Evolutionary conservation across 1,140 invertebrate genomes (phyloP).

Genomic region (Brachionus calyciflorus): DNA sequence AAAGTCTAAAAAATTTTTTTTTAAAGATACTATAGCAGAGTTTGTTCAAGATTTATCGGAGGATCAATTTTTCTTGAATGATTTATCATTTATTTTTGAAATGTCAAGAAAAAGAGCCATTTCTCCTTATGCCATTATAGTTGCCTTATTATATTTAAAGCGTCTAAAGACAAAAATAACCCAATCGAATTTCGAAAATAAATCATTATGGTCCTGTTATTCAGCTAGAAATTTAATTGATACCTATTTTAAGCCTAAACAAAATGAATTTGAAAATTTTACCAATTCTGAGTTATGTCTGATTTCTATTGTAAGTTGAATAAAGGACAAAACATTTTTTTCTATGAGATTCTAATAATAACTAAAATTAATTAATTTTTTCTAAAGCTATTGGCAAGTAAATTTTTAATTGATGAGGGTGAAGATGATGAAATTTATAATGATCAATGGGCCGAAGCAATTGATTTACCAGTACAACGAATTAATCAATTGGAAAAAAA

Average conservation of each 20-base stretch:
- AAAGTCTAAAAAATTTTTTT: background rate
- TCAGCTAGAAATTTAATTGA: conserved; percentile 14
- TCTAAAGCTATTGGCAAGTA: conserved; percentile 26
- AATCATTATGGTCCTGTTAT: conserved; percentile 6
- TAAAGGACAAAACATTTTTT: background rate
- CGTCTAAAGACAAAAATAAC: background rate
- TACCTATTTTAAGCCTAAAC: background rate
- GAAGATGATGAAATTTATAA: conserved; percentile 46
- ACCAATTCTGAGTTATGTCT: conserved; percentile 22
- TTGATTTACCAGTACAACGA: conserved; percentile 3
- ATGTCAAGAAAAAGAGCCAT: conserved; percentile 40
- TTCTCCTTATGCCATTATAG: conserved; percentile 38
- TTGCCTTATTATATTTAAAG: conserved; percentile 29
- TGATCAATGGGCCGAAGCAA: conserved; percentile 23
- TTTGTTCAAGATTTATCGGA: conserved; percentile 13
- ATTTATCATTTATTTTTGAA: conserved; percentile 41
- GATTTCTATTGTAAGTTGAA: conserved; percentile 8
- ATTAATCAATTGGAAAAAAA: conserved; percentile 38
- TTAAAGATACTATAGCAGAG: conserved; percentile 31
- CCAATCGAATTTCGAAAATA: background rate
- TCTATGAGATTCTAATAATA: background rate
- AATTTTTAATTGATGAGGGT: conserved; percentile 37
- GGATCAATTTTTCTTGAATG: conserved; percentile 39
- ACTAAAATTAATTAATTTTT: background rate
- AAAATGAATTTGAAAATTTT: conserved; percentile 2